Percentiles rank a stretch among this genome's conserved stretches.
Conservation (phyloP, 2,113 vertebrate genomes). For the Donacobius atricapilla region DNA sequence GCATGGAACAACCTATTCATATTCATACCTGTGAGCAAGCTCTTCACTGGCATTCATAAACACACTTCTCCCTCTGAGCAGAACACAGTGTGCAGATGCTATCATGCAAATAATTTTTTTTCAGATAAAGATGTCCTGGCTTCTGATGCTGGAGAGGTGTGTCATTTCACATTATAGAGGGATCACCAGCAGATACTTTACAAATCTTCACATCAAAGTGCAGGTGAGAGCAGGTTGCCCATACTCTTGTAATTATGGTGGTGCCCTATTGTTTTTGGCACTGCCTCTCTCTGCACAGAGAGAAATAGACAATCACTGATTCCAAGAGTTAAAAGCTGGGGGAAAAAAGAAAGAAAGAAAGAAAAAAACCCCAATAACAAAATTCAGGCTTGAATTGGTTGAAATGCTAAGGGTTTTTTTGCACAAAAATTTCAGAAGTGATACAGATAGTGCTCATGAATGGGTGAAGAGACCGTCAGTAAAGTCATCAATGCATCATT, state of each 20-base stretch:
- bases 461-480: background rate
- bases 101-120: background rate
- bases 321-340: background rate
- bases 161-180: background rate
- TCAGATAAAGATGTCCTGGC: background rate
- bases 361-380: background rate
- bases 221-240: background rate
- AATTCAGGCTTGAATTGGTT: background rate
- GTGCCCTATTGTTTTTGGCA: background rate
- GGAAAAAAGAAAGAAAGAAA: background rate
- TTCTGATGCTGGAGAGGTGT: background rate
- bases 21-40: background rate
- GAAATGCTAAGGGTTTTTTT: background rate
- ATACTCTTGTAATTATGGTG: background rate
- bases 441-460: background rate
- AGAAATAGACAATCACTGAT: background rate
- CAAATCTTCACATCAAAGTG: background rate
- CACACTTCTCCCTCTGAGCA: background rate
- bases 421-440: background rate
- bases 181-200: background rate
- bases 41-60: conserved; percentile 6
- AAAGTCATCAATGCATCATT: background rate
- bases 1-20: background rate
- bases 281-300: too few species aligned
- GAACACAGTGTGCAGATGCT: conserved; percentile 17